Percentiles rank a stretch among this genome's conserved stretches.
phyloP scores from a whole-genome alignment of 2,797 vertebrate species.

The Enteromius treurensis region DNA sequence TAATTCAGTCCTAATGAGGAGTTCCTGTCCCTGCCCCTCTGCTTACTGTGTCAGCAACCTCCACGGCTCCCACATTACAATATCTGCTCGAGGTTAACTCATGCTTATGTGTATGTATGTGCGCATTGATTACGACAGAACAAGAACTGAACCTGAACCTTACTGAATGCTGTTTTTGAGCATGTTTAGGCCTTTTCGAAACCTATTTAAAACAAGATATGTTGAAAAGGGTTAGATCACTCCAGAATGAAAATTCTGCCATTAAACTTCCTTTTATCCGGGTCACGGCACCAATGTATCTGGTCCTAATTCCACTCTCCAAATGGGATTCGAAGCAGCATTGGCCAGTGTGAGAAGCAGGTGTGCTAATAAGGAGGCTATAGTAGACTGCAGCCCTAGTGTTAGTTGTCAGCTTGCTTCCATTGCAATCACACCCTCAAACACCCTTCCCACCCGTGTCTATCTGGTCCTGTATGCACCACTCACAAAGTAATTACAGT shows the following conservation, averaged over 20 bases:
- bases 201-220: not conserved
- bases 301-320: not conserved
- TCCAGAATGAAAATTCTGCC: no score
- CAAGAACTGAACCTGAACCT: not conserved
- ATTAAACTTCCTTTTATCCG: not conserved
- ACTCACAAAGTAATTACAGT: no score
- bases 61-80: not conserved
- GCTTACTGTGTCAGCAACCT: constrained; percentile 65
- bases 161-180: not conserved
- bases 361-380: not conserved
- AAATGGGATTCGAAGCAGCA: not conserved
- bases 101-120: constrained; percentile 7
- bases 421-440: no score
- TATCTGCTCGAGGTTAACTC: not conserved
- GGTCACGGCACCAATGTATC: not conserved
- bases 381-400: not conserved
- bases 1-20: constrained; percentile 80
- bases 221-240: no score
- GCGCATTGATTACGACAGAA: not conserved
- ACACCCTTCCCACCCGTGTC: no score
- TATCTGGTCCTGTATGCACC: no score
- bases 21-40: constrained; percentile 64
- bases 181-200: not conserved
- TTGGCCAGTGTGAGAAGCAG: not conserved
- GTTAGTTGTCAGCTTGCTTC: not conserved